Evolutionary conservation across 2,888 invertebrate species (phyloP).

Genomic region (Arctia plantaginis): DNA sequence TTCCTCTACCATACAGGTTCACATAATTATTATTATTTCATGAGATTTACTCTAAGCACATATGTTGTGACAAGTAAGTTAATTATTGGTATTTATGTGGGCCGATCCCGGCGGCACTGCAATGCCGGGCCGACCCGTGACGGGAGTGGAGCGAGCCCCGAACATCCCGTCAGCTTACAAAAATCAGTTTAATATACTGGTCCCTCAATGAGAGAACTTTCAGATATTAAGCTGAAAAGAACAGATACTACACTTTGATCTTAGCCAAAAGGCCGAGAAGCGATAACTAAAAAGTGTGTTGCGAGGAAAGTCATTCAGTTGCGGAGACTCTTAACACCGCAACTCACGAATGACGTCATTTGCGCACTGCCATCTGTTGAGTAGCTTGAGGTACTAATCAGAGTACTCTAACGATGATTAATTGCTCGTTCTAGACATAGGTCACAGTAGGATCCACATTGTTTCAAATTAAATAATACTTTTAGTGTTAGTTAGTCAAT

Average conservation of each 20-base stretch:
- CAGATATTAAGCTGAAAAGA: constrained; percentile 10
- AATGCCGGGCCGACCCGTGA: too few species aligned
- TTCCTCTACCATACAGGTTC: too few species aligned
- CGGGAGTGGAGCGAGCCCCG: too few species aligned
- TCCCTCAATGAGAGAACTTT: constrained; percentile 4
- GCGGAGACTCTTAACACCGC: constrained; percentile 18
- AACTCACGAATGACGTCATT: constrained; percentile 1
- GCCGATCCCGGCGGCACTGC: too few species aligned
- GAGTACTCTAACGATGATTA: background rate
- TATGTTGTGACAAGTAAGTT: too few species aligned
- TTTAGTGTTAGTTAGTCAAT: too few species aligned
- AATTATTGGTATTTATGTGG: too few species aligned
- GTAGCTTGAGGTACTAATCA: background rate
- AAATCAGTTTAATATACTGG: too few species aligned
- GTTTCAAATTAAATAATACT: too few species aligned
- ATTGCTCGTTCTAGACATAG: background rate
- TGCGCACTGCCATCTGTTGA: background rate
- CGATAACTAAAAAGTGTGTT: background rate
- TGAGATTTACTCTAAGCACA: too few species aligned
- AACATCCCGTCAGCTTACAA: too few species aligned
- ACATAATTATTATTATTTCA: too few species aligned
- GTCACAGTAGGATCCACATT: background rate
- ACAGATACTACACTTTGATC: constrained; percentile 10
- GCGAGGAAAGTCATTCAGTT: constrained; percentile 23
- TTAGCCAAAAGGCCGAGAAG: constrained; percentile 8